Base-by-base conservation (phyloP, 2,113 vertebrate genomes). In the Cairina moschata region DNA sequence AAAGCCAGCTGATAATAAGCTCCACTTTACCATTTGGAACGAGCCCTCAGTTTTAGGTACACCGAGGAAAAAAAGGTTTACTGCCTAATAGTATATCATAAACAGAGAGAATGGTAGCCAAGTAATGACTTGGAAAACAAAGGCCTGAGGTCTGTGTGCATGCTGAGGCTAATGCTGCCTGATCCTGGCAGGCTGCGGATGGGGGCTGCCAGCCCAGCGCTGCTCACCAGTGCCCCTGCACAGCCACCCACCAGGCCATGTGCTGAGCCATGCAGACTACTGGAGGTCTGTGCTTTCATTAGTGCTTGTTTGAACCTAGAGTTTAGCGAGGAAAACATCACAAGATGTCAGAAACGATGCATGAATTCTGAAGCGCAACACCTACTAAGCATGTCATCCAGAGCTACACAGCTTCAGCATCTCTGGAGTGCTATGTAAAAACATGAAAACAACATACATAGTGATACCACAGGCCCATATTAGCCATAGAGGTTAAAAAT, bases 211-310 rank as follows among this genome's bases (percentile, higher is more conserved):
- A 5, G 40, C 63, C 3, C 25, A 0, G 71, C 3, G 28, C 76
- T 18, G 48, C 62, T 63, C 72, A 1, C 28, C 1, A 2, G 15
- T 13, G 40, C 78, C 72, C 50, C 26, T 1, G 32, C 2, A 18
- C 58, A 15, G 86, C 29, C 44, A 1, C 52, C 26, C 1, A 4
- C 2, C 4, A 22, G 46, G 56, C 6, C 0, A 1, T 7, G 65
- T 42, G 65, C 71, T 26, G 56, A 5, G 46, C 76, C 13, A 42
- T 48, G 21, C 20, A 29, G 32, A 7, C 28, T 31, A 1, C 58
- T 1, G 12, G 13, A 50, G 31, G 8, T 10, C 59, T 17, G 74
- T 1, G 1, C 28, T 29, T 29, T n/a, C 26, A 15, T 3, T 2
- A 52, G 29, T 8, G 28, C 73, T 71, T 22, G 23, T 40, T 80